Evolutionary conservation across 1,140 invertebrate genomes (phyloP).

Genomic region (Drosophila gunungcola): DNA sequence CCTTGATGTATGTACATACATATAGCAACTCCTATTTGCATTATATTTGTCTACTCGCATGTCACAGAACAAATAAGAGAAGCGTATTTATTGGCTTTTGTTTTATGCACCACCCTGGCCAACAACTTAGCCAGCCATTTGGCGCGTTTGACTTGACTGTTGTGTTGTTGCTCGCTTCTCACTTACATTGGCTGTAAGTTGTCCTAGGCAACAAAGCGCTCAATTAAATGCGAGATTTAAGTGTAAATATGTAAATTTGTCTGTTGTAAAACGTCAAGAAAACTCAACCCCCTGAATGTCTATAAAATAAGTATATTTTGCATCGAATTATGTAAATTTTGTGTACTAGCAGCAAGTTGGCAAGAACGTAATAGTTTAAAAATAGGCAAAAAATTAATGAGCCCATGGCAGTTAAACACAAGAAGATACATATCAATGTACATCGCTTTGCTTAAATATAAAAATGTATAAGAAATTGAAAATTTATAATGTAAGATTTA

Average conservation of each 20-base stretch:
- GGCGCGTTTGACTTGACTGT: slow-evolving; percentile 6
- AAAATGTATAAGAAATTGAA: too few species aligned
- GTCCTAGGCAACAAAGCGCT: slow-evolving; percentile 22
- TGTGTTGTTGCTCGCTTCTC: slow-evolving; percentile 1
- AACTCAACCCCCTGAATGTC: slow-evolving; percentile 5
- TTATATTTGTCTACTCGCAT: slow-evolving; percentile 52
- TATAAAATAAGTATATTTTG: not conserved
- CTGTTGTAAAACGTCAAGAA: slow-evolving; percentile 6
- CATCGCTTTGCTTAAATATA: too few species aligned
- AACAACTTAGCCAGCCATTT: slow-evolving; percentile 1
- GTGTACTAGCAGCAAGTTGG: not conserved
- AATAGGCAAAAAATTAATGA: not conserved
- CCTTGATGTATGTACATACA: not conserved
- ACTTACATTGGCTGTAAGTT: slow-evolving; percentile 2
- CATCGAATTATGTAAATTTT: slow-evolving; percentile 29
- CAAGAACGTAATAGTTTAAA: slow-evolving; percentile 18
- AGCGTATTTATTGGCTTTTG: slow-evolving; percentile 50
- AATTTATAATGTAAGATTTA: too few species aligned
- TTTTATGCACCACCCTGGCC: slow-evolving; percentile 28
- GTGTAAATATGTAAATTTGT: slow-evolving; percentile 19
- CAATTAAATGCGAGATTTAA: slow-evolving; percentile 29
- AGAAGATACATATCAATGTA: too few species aligned
- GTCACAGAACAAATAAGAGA: slow-evolving; percentile 33
- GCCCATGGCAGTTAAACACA: not conserved
- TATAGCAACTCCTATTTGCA: slow-evolving; percentile 34